Evolutionary conservation across 2,113 vertebrate species (phyloP), one percentile per base, ranked within the genome.

Genomic region (Alectura lathami): DNA sequence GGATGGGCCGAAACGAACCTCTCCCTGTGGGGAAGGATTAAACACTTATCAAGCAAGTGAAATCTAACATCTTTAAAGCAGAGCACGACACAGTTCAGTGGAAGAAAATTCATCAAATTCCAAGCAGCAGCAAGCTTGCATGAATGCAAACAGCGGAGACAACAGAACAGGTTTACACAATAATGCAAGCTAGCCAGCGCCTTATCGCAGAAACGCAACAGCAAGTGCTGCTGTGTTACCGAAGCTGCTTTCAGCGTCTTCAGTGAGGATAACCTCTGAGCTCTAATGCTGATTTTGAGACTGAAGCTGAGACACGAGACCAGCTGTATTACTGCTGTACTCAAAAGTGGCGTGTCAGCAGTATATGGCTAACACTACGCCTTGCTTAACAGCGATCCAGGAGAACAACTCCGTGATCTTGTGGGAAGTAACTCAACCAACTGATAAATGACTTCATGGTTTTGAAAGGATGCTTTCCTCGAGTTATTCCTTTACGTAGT

Each of bases 1-100:
- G 99, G 96, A 99, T 98, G 56, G 99, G 99, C 88, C 99, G 98
- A 97, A 99, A 99, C 3, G 99, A 99, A 91, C 99, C 99, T 92
- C 99, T 99, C 75, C 98, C 98, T 98, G 81, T 30, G 15, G 56
- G 7, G 18, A 91, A 93, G 76, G 64, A 88, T 81, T 56, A 84
- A 92, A 94, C 8, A 88, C 5, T 22, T 75, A 47, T 93, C 86
- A 94, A 60, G 47, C 17, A 88, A 75, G 76, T 21, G 48, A 79
- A 70, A 86, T 45, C 24, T 17, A 57, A 84, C 43, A 72, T 38
- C 47, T 83, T 88, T 66, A 72, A 72, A 90, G 47, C 87, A 88
- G 26, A 85, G 40, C 68, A 88, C 29, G 91, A 50, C 42, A 75
- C 18, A 83, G 5, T 38, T 90, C 69, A 92, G 16, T 7, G 11